Evolutionary conservation across 1,140 invertebrate species (phyloP), one percentile per base, ranked within the genome.

Genomic region (Drosophila littoralis): DNA sequence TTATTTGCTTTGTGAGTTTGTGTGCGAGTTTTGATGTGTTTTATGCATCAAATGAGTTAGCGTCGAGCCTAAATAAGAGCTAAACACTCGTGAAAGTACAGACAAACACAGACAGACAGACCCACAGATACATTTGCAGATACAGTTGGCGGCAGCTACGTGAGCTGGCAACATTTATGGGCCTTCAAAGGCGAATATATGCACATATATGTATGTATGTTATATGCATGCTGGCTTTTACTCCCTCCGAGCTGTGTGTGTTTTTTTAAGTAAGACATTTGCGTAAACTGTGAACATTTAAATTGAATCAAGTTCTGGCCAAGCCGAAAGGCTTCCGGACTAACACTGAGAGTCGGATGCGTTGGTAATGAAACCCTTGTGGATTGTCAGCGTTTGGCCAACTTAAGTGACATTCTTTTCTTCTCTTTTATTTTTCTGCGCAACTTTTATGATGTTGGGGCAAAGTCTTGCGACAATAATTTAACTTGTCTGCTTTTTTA

Each of bases 221-320:
- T n/a, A 10, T 42, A 45, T n/a, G 3, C 43, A 10, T 33, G n/a
- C 1, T 6, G 17, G 43, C 36, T 28, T 28, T 9, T 22, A 28
- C 15, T 7, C 10, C 17, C n/a, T 50, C 6, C 17, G 55, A n/a
- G 28, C n/a, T n/a, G 40, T 42, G 40, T 32, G 10, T 51, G 6
- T 15, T 43, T 7, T 43, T 28, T 15, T 12, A 51, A 72, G 55
- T 51, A 46, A 73, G 70, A 66, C 60, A 60, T 68, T 75, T 75
- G 61, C 17, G 46, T 68, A 65, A 67, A 80, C 66, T 66, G 71
- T 46, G 42, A 78, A 63, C 71, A 59, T 79, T 82, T 79, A 72
- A 83, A 83, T 81, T 83, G 68, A 83, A 81, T 81, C 79, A 81
- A 75, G 75, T 54, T 78, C 15, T 33, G 60, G 42, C 66, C 43